Base-by-base conservation (phyloP, 2,797 vertebrate species). In the Epinephelus malabaricus region DNA sequence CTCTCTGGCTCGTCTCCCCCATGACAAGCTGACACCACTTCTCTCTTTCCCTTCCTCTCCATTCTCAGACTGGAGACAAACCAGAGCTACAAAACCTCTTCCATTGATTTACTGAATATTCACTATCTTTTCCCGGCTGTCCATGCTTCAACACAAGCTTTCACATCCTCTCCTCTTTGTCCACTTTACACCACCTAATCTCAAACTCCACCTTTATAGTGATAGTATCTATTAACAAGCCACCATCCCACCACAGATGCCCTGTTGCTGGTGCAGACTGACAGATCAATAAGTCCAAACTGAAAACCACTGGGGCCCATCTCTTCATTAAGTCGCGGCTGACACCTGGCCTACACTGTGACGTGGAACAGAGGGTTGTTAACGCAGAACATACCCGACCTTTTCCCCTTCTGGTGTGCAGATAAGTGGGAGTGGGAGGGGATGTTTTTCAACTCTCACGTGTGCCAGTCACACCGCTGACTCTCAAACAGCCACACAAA, bases 201-300 rank as follows among this genome's bases (percentile, higher is more conserved):
- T 71, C 18, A 82, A 69, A 78, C 59, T 43, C 9, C 21, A 25
- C 72, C 51, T 81, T 75, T 17, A 73, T 61, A 77, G 67, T 55
- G 76, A 91, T 70, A 70, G 64, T 45, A 86, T 91, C 87, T 78
- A 30, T 86, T 87, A 86, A 78, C 89, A 74, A 79, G 73, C n/a
- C 59, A 46, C 60, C 81, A 40, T 69, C 69, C 77, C 72, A 45
- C n/a, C 59, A 54, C 27, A 34, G 34, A 46, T 10, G 56, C 56
- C 59, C 53, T 56, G 62, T 47, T 25, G 7, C 67, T 50, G 62
- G 63, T 65, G 65, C 73, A 81, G 86, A 88, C 76, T 85, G 85
- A 86, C 71, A 43, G 88, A 94, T 92, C 91, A 66, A 92, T 92
- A 66, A 43, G 76, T 70, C 72, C 87, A 92, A 93, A 94, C 84